A percentile compares a stretch with the other conserved stretches of the same genome.
These are phyloP conservation scores for Acomys russatus DNA, from an alignment of 2,797 vertebrate species.

Conservation along the genomic window DNA sequence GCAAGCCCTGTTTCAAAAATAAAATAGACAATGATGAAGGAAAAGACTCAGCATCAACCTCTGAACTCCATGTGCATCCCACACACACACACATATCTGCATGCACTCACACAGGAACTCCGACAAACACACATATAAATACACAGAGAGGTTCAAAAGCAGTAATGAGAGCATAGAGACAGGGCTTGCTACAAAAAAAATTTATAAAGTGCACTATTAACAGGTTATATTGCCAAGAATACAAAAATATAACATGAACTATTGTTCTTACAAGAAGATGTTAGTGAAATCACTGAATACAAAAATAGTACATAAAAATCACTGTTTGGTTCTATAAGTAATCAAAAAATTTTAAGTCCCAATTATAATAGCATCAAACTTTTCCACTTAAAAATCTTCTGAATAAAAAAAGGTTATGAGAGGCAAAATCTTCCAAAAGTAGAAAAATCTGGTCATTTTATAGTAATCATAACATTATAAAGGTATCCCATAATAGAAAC, in stretches of 20 bases:
- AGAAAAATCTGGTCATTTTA: conserved; percentile 26
- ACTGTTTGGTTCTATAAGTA: background rate
- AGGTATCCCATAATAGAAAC: background rate
- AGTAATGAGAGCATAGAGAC: too few species aligned
- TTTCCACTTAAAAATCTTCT: background rate
- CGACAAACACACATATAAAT: background rate
- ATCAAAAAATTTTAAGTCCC: background rate
- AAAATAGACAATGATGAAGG: background rate
- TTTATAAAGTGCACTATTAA: conserved; percentile 48
- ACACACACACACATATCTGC: background rate
- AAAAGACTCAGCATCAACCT: background rate
- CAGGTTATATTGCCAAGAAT: conserved; percentile 15
- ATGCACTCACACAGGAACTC: background rate
- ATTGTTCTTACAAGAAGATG: conserved; percentile 7
- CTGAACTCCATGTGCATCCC: background rate
- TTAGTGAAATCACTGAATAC: background rate
- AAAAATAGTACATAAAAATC: conserved; percentile 42
- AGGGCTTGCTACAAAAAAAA: background rate
- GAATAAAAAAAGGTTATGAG: background rate
- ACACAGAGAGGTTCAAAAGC: background rate
- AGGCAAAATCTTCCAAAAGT: conserved; percentile 7
- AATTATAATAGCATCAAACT: background rate
- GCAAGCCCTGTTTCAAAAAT: background rate
- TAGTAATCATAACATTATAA: background rate
- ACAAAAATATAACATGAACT: conserved; percentile 48